Evolutionary conservation across 2,888 invertebrate species (phyloP).

Genomic region (Apodemia duryi): DNA sequence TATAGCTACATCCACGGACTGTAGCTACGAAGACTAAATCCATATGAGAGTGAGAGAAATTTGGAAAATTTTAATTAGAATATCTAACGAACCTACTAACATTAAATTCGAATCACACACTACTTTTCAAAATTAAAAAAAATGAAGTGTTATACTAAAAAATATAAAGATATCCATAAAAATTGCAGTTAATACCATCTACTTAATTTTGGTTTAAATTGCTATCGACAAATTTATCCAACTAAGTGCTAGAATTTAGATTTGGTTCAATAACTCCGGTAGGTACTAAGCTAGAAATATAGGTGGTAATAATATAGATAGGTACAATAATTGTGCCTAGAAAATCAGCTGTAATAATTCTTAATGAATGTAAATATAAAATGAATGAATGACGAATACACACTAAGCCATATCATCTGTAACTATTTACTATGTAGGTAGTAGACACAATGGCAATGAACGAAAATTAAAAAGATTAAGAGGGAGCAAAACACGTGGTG

Average conservation of each 20-base stretch:
- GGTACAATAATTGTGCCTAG: not conserved
- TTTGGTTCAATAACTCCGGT: not conserved
- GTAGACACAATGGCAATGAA: constrained; percentile 22
- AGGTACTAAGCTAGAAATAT: not conserved
- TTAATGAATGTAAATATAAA: not conserved
- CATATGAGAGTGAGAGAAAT: too few species aligned
- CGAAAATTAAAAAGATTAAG: constrained; percentile 42
- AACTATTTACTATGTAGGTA: constrained; percentile 14
- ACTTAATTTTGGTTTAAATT: too few species aligned
- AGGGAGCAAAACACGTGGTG: constrained; percentile 72
- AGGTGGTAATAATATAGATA: not conserved
- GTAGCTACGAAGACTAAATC: too few species aligned
- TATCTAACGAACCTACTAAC: too few species aligned
- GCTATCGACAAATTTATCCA: not conserved
- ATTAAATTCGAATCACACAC: too few species aligned
- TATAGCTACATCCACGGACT: too few species aligned
- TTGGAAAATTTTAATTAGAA: too few species aligned
- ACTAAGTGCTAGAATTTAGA: too few species aligned
- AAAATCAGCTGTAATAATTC: not conserved
- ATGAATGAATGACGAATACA: constrained; percentile 5
- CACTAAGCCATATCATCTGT: constrained; percentile 1
- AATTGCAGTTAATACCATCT: too few species aligned
- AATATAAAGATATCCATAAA: too few species aligned
- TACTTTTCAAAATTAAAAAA: too few species aligned
- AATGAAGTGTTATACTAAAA: too few species aligned